Evolutionary conservation across 2,797 vertebrate species (phyloP).

Genomic region (Galago senegalensis): DNA sequence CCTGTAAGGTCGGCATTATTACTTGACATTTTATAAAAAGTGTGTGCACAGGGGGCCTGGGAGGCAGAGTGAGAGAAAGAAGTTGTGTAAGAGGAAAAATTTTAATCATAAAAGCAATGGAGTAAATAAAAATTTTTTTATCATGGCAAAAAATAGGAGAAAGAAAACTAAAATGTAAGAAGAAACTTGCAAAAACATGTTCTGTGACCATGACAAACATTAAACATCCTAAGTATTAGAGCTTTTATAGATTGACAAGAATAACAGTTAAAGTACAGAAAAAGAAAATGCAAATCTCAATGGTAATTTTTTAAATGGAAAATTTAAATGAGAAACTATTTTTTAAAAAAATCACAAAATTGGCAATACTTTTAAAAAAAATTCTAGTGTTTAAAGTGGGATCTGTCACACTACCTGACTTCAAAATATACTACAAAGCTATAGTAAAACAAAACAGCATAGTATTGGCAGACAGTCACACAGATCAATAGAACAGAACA

Average conservation of each 20-base stretch:
- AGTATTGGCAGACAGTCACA: background rate
- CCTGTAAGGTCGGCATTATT: slow-evolving; percentile 43
- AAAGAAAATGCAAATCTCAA: slow-evolving; percentile 1
- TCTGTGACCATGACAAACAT: background rate
- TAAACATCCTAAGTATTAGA: background rate
- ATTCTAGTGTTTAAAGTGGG: background rate
- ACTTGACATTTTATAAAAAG: slow-evolving; percentile 63
- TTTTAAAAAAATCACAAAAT: background rate
- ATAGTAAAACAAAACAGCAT: background rate
- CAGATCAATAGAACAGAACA: background rate
- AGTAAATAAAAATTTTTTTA: background rate
- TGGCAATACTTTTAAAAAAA: background rate
- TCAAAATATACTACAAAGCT: background rate
- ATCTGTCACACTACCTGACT: background rate
- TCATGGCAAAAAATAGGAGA: background rate
- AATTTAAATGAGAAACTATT: slow-evolving; percentile 12
- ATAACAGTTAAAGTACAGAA: background rate
- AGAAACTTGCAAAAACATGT: background rate
- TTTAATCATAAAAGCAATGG: background rate
- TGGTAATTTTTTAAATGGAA: background rate
- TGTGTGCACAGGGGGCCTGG: background rate
- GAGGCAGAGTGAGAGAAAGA: background rate
- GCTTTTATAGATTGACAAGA: background rate
- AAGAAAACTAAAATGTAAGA: slow-evolving; percentile 26
- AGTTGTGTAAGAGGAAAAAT: background rate